A percentile compares a stretch with the other conserved stretches of the same genome.
Evolutionary conservation across 2,888 invertebrate genomes (phyloP).

Genomic region (Gibbula magus): DNA sequence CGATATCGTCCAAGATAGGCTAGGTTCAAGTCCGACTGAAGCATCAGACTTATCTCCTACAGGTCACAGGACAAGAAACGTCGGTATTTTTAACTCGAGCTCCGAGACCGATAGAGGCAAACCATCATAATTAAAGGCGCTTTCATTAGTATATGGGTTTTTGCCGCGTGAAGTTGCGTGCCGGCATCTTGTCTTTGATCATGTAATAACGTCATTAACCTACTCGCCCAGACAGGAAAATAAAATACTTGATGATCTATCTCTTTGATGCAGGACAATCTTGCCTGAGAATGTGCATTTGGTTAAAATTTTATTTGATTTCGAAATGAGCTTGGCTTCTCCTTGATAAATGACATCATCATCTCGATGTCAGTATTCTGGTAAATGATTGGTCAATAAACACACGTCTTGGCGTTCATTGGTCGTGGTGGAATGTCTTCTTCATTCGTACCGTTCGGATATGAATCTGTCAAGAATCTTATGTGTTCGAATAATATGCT

Average conservation of each 20-base stretch:
- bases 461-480: no score
- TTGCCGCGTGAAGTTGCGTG: neutral
- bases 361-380: neutral
- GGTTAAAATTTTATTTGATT: slow-evolving; percentile 4
- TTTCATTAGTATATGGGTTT: slow-evolving; percentile 13
- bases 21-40: no score
- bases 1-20: no score
- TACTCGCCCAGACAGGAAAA: slow-evolving; percentile 3
- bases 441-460: neutral
- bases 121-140: neutral
- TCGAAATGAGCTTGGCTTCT: neutral
- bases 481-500: no score
- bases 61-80: no score
- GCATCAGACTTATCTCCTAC: no score
- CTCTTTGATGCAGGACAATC: neutral
- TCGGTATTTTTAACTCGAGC: neutral
- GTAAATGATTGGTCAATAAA: slow-evolving; percentile 11
- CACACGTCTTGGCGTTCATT: neutral
- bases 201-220: slow-evolving; percentile 8
- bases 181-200: neutral
- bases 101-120: neutral
- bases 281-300: neutral
- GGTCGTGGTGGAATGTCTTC: neutral
- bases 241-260: slow-evolving; percentile 1
- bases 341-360: neutral